Evolutionary conservation across 1,140 invertebrate genomes (phyloP).

Genomic region (Bombus ignitus): DNA sequence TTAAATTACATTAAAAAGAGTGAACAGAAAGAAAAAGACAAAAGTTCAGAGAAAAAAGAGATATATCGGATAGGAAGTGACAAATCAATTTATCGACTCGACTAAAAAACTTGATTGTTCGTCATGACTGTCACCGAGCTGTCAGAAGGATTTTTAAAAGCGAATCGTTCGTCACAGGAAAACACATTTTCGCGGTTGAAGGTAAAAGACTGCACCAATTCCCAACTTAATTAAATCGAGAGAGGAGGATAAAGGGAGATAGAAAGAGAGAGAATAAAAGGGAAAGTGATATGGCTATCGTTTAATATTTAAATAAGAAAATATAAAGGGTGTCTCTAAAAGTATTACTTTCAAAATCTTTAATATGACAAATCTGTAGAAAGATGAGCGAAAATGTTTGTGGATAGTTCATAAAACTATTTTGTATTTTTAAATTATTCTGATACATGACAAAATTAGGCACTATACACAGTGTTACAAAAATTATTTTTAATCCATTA

Average conservation of each 20-base stretch:
- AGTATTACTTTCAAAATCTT: not conserved
- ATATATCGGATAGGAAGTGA: not conserved
- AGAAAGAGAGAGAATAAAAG: not conserved
- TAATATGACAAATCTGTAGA: too few relatives aligned
- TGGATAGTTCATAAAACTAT: too few relatives aligned
- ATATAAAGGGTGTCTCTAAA: not conserved
- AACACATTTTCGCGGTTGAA: slow-evolving; percentile 18
- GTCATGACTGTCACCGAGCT: not conserved
- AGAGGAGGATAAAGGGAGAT: not conserved
- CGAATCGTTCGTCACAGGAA: not conserved
- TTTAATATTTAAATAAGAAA: not conserved
- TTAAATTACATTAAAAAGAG: not conserved
- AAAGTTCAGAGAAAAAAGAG: not conserved
- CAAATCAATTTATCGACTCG: not conserved
- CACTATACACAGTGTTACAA: too few relatives aligned
- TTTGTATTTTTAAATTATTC: too few relatives aligned
- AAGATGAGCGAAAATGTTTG: too few relatives aligned
- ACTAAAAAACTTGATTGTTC: not conserved
- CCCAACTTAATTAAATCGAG: not conserved
- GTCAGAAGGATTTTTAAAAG: not conserved
- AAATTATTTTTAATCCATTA: too few relatives aligned
- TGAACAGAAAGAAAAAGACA: too few relatives aligned
- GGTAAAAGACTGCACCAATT: not conserved
- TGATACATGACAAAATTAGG: too few relatives aligned
- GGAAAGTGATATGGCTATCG: not conserved